Percentiles rank a stretch among this genome's conserved stretches.
Evolutionary conservation across 1,140 invertebrate species (phyloP).

Genomic region (Atta colombica): DNA sequence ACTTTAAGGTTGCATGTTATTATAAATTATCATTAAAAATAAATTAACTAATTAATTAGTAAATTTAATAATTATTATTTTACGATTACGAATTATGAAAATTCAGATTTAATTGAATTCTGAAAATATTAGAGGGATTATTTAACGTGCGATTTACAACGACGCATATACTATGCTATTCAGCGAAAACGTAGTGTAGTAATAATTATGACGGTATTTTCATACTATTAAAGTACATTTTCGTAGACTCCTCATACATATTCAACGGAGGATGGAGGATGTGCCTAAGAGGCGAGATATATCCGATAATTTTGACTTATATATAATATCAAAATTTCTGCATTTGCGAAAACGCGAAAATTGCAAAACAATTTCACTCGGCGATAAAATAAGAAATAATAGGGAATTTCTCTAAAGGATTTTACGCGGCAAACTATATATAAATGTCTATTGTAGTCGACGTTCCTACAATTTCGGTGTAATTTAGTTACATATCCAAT

Average conservation of each 20-base stretch:
- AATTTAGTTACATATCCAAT: conserved; percentile 29
- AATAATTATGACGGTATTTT: conserved; percentile 60
- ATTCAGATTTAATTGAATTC: conserved; percentile 14
- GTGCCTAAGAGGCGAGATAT: conserved; percentile 67
- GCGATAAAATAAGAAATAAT: neutral
- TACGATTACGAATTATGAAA: conserved; percentile 12
- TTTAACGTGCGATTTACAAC: conserved; percentile 4
- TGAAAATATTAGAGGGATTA: neutral
- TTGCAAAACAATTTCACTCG: neutral
- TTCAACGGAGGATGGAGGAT: conserved; percentile 58
- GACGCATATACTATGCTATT: neutral
- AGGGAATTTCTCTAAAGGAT: neutral
- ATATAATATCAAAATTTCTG: conserved; percentile 12
- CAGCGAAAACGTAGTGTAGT: conserved; percentile 39
- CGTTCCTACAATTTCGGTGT: neutral
- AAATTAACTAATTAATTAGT: too few relatives aligned
- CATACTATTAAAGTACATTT: conserved; percentile 58
- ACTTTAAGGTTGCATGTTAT: too few relatives aligned
- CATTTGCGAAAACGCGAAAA: conserved; percentile 27
- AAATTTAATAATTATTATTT: conserved; percentile 13
- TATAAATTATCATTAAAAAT: neutral
- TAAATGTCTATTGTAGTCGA: neutral
- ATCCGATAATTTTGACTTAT: conserved; percentile 48
- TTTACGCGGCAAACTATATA: neutral
- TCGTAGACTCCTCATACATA: conserved; percentile 63